Conservation (phyloP, 2,113 vertebrate genomes). For the Onychostruthus taczanowskii region DNA sequence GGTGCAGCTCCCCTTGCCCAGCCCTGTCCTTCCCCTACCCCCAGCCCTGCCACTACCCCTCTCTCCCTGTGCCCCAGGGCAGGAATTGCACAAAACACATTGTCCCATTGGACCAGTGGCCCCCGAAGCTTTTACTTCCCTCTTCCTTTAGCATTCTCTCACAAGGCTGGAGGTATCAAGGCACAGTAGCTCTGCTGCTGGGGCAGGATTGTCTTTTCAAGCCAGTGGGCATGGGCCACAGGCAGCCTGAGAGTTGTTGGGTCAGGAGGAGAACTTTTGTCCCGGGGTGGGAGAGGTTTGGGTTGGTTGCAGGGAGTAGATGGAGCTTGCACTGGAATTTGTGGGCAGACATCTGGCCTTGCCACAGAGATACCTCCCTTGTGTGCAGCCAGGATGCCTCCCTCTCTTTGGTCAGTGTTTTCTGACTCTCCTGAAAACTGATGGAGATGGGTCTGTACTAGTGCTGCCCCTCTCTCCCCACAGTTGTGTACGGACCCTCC, state of each 20-base stretch:
- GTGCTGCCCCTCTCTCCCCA: background rate
- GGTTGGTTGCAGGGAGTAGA: background rate
- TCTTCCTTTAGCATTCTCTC: background rate
- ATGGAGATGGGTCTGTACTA: background rate
- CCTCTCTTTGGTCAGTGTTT: background rate
- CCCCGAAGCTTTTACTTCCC: background rate
- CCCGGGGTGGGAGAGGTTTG: fast-evolving
- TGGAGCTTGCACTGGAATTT: fast-evolving
- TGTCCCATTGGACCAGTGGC: background rate
- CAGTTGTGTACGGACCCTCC: background rate
- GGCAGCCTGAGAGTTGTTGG: background rate
- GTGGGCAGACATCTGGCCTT: background rate
- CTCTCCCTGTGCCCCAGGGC: background rate
- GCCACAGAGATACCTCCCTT: fast-evolving
- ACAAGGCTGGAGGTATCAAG: background rate
- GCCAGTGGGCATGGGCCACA: background rate
- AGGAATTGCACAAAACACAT: background rate
- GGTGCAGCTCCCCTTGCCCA: background rate
- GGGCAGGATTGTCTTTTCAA: background rate
- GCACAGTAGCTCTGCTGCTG: background rate
- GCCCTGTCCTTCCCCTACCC: background rate
- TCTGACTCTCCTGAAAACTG: background rate
- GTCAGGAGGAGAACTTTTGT: background rate
- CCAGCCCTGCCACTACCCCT: background rate
- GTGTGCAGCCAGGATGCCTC: background rate